Evolutionary conservation across 2,113 vertebrate genomes (phyloP).

Genomic region (Dolichotis patagonum): DNA sequence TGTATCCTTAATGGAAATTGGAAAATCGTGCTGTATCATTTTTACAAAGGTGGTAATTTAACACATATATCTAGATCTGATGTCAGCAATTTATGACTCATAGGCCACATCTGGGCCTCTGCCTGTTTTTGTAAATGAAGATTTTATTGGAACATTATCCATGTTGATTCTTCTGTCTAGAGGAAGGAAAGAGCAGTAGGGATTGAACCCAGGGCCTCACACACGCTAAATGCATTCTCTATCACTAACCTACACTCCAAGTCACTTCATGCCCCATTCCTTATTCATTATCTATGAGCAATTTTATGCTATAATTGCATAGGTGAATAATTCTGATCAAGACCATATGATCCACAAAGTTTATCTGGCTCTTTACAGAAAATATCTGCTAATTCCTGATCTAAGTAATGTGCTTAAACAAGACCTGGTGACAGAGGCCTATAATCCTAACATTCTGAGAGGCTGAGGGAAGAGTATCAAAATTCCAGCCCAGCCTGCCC

Average conservation of each 20-base stretch:
- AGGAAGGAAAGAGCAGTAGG: background rate
- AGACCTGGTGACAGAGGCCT: background rate
- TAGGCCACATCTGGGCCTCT: background rate
- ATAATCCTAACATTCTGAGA: background rate
- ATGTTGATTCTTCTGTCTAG: background rate
- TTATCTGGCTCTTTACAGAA: background rate
- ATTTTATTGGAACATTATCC: background rate
- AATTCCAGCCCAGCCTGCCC: background rate
- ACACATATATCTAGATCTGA: background rate
- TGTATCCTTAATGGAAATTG: background rate
- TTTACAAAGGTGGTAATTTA: background rate
- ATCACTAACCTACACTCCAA: background rate
- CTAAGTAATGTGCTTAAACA: background rate
- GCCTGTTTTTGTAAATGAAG: slow-evolving; percentile 32
- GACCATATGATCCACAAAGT: background rate
- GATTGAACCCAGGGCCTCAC: background rate
- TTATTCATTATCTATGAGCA: background rate
- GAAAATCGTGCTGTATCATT: background rate
- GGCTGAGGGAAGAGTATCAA: background rate
- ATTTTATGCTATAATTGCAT: background rate
- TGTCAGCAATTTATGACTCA: background rate
- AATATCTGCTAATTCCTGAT: background rate
- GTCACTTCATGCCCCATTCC: background rate
- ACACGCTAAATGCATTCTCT: background rate
- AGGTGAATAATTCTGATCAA: background rate